These are phyloP conservation scores for Diplogasteroides magnus DNA, from an alignment of 1,140 invertebrate species.

Conservation along the genomic window DNA sequence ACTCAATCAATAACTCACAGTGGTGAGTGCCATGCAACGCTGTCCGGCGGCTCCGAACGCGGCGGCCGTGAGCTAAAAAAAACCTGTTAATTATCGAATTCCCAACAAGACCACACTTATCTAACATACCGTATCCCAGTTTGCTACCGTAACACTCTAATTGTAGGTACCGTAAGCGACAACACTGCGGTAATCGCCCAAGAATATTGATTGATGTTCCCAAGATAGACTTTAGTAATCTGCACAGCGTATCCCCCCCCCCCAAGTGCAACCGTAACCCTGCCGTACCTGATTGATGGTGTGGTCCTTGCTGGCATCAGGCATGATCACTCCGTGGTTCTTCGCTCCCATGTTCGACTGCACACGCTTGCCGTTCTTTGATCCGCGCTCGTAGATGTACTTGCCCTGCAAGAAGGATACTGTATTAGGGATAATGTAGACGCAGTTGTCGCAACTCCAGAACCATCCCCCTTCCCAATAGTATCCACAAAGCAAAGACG, in stretches of 20 bases:
- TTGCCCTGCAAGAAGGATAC: constrained; percentile 69
- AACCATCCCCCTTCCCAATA: no score
- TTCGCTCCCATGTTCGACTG: constrained; percentile 99
- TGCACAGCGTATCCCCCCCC: no score
- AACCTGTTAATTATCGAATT: no score
- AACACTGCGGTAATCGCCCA: not conserved
- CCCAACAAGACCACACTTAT: no score
- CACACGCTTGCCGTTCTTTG: constrained; percentile 83
- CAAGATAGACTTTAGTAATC: no score
- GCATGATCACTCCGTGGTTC: constrained; percentile 92
- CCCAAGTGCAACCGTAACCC: not conserved
- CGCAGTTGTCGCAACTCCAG: no score
- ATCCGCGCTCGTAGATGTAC: constrained; percentile 88
- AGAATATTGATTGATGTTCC: no score
- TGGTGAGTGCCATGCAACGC: constrained; percentile 95
- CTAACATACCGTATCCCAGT: no score
- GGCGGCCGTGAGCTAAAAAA: constrained; percentile 74
- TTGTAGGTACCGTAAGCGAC: not conserved
- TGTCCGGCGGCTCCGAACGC: constrained; percentile 86
- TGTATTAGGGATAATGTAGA: no score
- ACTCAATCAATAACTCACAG: no score
- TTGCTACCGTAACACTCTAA: no score
- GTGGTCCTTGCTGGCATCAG: constrained; percentile 94
- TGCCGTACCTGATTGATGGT: constrained; percentile 68
- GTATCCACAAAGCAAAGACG: no score